Evolutionary conservation across 2,113 vertebrate species (phyloP).

Genomic region (Ondatra zibethicus): DNA sequence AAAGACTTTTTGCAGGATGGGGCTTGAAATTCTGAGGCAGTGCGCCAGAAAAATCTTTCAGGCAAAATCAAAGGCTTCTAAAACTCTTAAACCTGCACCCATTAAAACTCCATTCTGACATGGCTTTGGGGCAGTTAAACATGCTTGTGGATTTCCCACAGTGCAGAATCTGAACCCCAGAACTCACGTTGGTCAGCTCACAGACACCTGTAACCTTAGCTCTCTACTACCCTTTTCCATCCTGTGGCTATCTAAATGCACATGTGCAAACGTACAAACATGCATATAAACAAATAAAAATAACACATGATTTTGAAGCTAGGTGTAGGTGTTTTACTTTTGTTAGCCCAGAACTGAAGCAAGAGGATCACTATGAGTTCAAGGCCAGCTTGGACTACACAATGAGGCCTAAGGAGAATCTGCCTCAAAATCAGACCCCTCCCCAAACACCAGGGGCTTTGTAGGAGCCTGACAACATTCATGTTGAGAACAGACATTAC

Average conservation of each 20-base stretch:
- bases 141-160: not conserved
- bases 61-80: not conserved
- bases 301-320: not conserved
- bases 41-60: not conserved
- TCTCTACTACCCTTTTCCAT: not conserved
- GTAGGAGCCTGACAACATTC: not conserved
- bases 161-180: not conserved
- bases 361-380: not conserved
- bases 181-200: not conserved
- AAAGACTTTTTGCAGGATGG: not conserved
- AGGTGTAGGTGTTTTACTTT: not conserved
- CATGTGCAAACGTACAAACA: not conserved
- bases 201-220: not conserved
- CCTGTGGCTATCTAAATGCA: not conserved
- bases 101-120: not conserved
- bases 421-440: not conserved
- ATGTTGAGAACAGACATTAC: not conserved
- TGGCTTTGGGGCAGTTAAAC: not conserved
- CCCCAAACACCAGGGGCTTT: not conserved
- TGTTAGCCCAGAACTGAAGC: not conserved
- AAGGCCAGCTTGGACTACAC: not conserved
- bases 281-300: not conserved
- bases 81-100: not conserved
- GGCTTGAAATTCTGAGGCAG: not conserved
- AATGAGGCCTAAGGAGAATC: not conserved